phyloP scores from a whole-genome alignment of 2,113 vertebrate genomes.

The Nannospalax galili region DNA sequence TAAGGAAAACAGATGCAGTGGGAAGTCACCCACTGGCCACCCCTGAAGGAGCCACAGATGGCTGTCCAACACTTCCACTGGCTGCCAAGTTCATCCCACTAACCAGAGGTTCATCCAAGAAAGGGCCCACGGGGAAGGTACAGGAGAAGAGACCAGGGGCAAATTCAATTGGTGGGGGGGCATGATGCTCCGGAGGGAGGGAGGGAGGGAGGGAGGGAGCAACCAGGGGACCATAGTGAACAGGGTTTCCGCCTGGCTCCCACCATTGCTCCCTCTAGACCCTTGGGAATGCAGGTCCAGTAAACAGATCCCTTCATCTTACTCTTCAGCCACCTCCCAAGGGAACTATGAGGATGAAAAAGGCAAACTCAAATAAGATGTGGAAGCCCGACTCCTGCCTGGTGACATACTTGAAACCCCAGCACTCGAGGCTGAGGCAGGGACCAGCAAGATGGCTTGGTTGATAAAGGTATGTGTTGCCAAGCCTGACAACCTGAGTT shows the following conservation, averaged over 20 bases:
- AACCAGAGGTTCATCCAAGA: background rate
- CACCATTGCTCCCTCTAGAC: rapidly evolving
- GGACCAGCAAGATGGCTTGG: background rate
- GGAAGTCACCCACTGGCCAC: background rate
- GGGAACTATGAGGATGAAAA: background rate
- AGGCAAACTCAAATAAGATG: background rate
- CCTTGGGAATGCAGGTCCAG: background rate
- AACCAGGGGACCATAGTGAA: background rate
- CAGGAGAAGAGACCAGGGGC: background rate
- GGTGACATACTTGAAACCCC: background rate
- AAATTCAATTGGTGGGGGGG: background rate
- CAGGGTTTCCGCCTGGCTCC: background rate
- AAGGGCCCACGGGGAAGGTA: background rate
- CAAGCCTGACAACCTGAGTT: background rate
- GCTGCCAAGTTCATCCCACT: background rate
- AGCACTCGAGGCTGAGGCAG: background rate
- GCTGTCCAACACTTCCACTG: background rate
- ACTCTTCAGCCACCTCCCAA: background rate
- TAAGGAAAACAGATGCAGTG: background rate
- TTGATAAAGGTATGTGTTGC: background rate
- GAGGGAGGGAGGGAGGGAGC: rapidly evolving
- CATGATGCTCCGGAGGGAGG: no score
- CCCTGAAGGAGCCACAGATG: background rate
- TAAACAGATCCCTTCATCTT: background rate
- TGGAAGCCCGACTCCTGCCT: no score